Evolutionary conservation across 2,888 invertebrate species (phyloP).

Genomic region (Acrobasis repandana): DNA sequence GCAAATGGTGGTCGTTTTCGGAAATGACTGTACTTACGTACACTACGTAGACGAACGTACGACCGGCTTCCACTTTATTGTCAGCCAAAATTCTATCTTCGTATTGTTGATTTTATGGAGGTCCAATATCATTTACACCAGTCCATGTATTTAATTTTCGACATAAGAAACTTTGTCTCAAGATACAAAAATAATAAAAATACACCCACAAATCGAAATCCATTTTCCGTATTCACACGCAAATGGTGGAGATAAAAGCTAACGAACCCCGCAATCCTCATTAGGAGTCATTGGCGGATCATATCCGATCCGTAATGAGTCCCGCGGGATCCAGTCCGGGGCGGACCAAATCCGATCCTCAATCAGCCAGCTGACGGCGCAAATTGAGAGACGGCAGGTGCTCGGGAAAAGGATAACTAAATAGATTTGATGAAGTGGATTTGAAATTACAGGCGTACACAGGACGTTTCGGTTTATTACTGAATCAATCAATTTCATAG

Average conservation of each 20-base stretch:
- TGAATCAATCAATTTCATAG: no score
- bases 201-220: neutral
- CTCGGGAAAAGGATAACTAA: neutral
- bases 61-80: no score
- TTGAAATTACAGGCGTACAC: neutral
- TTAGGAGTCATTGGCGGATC: conserved; percentile 18
- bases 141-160: no score
- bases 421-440: neutral
- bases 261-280: conserved; percentile 8
- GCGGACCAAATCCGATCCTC: conserved; percentile 7
- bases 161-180: no score
- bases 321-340: neutral
- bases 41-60: no score
- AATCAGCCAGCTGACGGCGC: conserved; percentile 16
- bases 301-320: conserved; percentile 14
- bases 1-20: no score
- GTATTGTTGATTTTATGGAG: no score
- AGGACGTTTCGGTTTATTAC: no score
- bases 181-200: no score
- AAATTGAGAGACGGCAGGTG: neutral
- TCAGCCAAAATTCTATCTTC: no score
- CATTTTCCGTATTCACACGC: neutral
- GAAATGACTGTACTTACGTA: no score
- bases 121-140: no score
- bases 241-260: neutral